phyloP scores from a whole-genome alignment of 2,888 invertebrate genomes.

The Rhorus exstirpatorius region DNA sequence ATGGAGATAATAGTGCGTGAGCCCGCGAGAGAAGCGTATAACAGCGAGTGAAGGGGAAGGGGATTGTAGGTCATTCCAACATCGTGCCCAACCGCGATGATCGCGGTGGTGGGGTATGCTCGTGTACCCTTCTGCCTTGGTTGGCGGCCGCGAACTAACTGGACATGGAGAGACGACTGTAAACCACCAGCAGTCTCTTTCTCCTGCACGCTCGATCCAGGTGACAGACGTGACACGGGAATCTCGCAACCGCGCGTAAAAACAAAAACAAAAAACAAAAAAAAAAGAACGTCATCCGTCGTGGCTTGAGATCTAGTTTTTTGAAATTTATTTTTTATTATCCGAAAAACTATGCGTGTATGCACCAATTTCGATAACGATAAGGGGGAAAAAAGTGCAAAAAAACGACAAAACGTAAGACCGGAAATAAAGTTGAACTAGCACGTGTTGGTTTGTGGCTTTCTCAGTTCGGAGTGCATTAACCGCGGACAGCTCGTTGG shows the following conservation, averaged over 20 bases:
- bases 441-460: conserved; percentile 39
- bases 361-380: too few relatives aligned
- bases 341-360: not conserved
- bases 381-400: too few relatives aligned
- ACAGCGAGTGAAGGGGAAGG: conserved; percentile 61
- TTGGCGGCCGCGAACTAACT: conserved; percentile 83
- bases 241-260: conserved; percentile 40
- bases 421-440: conserved; percentile 24
- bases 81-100: conserved; percentile 67
- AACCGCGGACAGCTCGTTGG: conserved; percentile 2
- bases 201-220: conserved; percentile 80
- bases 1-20: conserved; percentile 52
- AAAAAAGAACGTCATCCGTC: not conserved
- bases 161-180: conserved; percentile 83
- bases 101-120: conserved; percentile 74
- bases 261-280: conserved; percentile 8
- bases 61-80: conserved; percentile 84
- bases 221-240: conserved; percentile 73
- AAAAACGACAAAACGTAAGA: not conserved
- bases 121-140: conserved; percentile 80
- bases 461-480: conserved; percentile 41
- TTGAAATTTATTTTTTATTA: too few relatives aligned
- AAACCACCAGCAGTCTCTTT: conserved; percentile 83
- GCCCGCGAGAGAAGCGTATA: conserved; percentile 21
- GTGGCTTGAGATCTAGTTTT: too few relatives aligned